phyloP scores from a whole-genome alignment of 2,797 vertebrate genomes.

The Smutsia temminckii region DNA sequence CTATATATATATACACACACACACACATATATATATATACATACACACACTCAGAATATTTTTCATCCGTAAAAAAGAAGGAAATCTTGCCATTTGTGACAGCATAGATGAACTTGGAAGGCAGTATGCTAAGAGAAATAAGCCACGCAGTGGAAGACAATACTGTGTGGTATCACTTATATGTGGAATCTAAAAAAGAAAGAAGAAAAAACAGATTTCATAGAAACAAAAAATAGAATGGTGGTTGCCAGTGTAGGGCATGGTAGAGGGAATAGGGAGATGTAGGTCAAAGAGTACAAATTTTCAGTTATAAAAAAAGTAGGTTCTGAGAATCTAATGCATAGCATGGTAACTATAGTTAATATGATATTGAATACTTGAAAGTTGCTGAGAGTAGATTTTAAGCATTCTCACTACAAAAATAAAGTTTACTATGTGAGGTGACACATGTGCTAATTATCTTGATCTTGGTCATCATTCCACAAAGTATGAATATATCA shows the following conservation, averaged over 20 bases:
- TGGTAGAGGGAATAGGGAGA: not conserved
- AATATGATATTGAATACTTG: not conserved
- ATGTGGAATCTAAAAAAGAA: not conserved
- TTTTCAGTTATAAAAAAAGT: not conserved
- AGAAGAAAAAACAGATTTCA: not conserved
- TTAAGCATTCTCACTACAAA: not conserved
- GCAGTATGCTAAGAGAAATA: conserved; percentile 12
- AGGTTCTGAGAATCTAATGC: not conserved
- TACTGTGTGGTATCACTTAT: not conserved
- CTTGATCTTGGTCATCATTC: not conserved
- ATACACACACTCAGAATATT: not conserved
- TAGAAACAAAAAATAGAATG: not conserved
- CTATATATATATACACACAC: not conserved
- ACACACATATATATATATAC: not conserved
- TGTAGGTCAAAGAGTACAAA: not conserved
- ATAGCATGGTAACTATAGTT: not conserved
- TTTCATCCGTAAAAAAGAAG: not conserved
- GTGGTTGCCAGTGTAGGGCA: not conserved
- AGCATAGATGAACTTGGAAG: not conserved
- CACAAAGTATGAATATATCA: not conserved
- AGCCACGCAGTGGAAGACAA: not conserved
- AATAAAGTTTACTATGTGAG: not conserved
- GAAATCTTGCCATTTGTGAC: not conserved
- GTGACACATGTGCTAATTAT: not conserved
- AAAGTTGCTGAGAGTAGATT: not conserved